Base-by-base conservation (phyloP, 2,113 vertebrate species). In the Amphiprion percula region DNA sequence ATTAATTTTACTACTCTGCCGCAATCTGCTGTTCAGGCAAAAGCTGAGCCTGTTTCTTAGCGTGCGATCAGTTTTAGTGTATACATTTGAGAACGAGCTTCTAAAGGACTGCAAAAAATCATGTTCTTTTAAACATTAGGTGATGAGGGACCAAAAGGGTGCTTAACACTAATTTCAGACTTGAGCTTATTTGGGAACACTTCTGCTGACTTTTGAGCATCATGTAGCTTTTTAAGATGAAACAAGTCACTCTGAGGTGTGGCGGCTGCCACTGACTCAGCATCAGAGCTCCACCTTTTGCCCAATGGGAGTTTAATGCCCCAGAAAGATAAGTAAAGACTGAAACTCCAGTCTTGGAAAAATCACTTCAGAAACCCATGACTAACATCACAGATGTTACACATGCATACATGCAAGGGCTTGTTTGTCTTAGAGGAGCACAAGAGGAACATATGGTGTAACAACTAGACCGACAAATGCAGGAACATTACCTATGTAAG, bases 131-230 rank as follows among this genome's bases (percentile, higher is more conserved):
- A 52, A 33, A 19, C 2, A 15, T 46, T 28, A 79, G 41, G 46
- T 37, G 50, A 74, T 3, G 8, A 64, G 19, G 21, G 30, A 54
- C 2, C 11, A 59, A 82, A 63, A 55, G 23, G 53, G 12, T 24
- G 46, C 62, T 62, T 41, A 83, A 60, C 76, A 59, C 41, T 71
- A 77, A 74, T 83, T 65, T 21, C 55, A 80, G 60, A 60, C 54
- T 46, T 17, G 50, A 37, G 54, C 17, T 74, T 59, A 63, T 78
- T 79, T 76, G 16, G 58, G 26, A 26, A 46, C 52, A 62, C 41
- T 80, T 83, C 76, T 59, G 68, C 76, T 86, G 80, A 83, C 61
- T 81, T 64, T 52, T 8, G 52, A 73, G 49, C 15, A 15, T 70
- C 68, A 63, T 53, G 30, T 1, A n/a, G 64, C 14, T n/a, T 69